Conservation (phyloP, 1,140 invertebrate species). For the Atta texana region DNA sequence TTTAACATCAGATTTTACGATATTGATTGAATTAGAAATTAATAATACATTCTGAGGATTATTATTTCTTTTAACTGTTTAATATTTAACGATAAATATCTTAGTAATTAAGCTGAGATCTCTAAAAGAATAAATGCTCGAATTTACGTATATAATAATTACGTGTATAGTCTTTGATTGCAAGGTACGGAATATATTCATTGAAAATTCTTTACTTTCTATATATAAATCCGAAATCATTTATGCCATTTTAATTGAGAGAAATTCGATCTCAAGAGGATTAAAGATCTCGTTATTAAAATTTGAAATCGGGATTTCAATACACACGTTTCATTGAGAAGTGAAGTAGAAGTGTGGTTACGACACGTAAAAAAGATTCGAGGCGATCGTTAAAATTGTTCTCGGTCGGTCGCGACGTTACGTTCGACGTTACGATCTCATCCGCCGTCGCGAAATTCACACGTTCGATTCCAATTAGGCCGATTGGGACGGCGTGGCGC, state of each 20-base stretch:
- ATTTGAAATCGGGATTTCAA: neutral
- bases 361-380: conserved; percentile 27
- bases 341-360: conserved; percentile 3
- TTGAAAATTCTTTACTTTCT: neutral
- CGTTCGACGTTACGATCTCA: conserved; percentile 33
- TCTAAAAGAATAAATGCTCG: neutral
- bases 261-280: neutral
- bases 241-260: neutral
- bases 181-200: neutral
- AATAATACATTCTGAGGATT: neutral
- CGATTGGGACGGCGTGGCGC: conserved; percentile 61
- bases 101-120: neutral
- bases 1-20: neutral
- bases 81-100: neutral
- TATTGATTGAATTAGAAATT: neutral
- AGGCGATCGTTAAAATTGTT: conserved; percentile 34
- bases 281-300: neutral
- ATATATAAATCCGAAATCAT: neutral
- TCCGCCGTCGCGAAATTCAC: conserved; percentile 52
- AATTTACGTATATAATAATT: neutral
- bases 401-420: neutral
- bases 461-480: conserved; percentile 74
- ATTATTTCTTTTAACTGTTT: neutral
- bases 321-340: neutral
- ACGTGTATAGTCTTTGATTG: neutral